Conservation (phyloP, 2,113 vertebrate genomes). For the Protomyctophum bolini region DNA sequence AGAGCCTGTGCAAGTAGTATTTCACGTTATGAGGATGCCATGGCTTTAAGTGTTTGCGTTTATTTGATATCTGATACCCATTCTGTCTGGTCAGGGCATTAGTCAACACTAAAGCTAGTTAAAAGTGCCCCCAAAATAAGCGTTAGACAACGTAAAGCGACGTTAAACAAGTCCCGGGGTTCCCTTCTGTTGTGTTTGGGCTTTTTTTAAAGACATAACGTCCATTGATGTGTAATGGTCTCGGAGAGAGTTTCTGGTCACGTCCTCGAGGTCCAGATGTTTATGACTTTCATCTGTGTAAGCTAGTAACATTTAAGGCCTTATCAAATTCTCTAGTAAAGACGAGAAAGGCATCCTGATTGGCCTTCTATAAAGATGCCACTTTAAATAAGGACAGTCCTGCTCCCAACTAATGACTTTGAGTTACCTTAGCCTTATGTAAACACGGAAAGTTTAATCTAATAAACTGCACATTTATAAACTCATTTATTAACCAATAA, state of each 20-base stretch:
- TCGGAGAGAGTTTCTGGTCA: neutral
- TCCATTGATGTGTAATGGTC: too few species aligned
- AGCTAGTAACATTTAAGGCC: slow-evolving; percentile 47
- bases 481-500: slow-evolving; percentile 77
- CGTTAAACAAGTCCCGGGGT: too few species aligned
- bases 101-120: too few species aligned
- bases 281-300: slow-evolving; percentile 27
- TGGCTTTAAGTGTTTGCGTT: too few species aligned
- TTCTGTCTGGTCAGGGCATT: too few species aligned
- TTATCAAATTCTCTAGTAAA: slow-evolving; percentile 47
- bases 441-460: slow-evolving; percentile 71
- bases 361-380: slow-evolving; percentile 49
- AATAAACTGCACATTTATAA: slow-evolving; percentile 76
- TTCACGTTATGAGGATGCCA: too few species aligned
- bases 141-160: too few species aligned
- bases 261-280: slow-evolving; percentile 3
- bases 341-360: slow-evolving; percentile 41
- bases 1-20: too few species aligned
- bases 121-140: too few species aligned
- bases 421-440: slow-evolving; percentile 50
- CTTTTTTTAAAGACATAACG: too few species aligned
- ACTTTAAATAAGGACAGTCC: slow-evolving; percentile 45
- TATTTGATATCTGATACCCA: too few species aligned
- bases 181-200: too few species aligned
- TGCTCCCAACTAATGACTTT: slow-evolving; percentile 27